Percentiles rank a stretch among this genome's conserved stretches.
Evolutionary conservation across 2,888 invertebrate species (phyloP).

Genomic region (Oscheius sp.): DNA sequence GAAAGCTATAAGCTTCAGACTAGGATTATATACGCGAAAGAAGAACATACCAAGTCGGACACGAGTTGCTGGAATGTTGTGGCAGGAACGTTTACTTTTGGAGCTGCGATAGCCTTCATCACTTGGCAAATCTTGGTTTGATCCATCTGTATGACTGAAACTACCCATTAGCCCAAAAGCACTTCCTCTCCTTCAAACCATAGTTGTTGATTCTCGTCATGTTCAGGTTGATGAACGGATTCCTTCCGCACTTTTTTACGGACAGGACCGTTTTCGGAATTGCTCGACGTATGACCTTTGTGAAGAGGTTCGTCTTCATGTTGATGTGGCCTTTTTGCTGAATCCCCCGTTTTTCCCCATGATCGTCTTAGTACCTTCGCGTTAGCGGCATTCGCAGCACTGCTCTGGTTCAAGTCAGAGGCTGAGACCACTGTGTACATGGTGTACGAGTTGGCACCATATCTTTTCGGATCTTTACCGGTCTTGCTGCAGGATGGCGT

Average conservation of each 20-base stretch:
- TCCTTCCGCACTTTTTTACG: conserved; percentile 25
- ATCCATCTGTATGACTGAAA: conserved; percentile 28
- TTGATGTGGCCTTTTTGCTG: conserved; percentile 5
- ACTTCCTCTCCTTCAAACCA: not conserved
- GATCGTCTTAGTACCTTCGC: too few relatives aligned
- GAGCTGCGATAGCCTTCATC: conserved; percentile 18
- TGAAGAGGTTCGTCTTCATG: conserved; percentile 32
- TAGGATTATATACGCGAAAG: too few relatives aligned
- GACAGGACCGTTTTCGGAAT: conserved; percentile 27
- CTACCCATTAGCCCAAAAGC: not conserved
- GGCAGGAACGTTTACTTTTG: not conserved
- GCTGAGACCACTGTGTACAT: conserved; percentile 19
- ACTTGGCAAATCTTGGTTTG: conserved; percentile 16
- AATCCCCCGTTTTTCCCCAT: too few relatives aligned
- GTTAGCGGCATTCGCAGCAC: too few relatives aligned
- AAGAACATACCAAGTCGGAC: not conserved
- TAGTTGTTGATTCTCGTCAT: not conserved
- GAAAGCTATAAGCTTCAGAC: too few relatives aligned
- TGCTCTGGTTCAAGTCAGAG: not conserved
- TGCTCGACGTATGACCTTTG: conserved; percentile 24
- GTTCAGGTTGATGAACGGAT: conserved; percentile 12
- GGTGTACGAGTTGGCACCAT: conserved; percentile 17
- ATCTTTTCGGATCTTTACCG: conserved; percentile 15
- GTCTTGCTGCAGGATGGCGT: conserved; percentile 43
- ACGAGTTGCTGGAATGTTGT: conserved; percentile 12